Conservation (phyloP, 2,888 invertebrate species). For the Lasioglossum oenotherae region DNA sequence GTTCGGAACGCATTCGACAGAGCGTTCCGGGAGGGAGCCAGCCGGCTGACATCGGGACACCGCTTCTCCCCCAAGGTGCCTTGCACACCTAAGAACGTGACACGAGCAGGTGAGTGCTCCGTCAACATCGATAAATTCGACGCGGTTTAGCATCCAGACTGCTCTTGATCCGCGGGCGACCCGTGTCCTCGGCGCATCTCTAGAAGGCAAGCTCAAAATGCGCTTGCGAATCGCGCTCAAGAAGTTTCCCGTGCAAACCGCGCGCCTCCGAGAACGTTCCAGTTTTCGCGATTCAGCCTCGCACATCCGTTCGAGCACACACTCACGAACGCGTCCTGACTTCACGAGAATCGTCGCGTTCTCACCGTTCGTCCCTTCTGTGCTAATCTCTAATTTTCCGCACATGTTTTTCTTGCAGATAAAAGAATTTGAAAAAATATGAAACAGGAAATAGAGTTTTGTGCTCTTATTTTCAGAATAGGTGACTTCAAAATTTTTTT, state of each 20-base stretch:
- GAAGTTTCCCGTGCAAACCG: background rate
- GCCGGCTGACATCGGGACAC: slow-evolving; percentile 30
- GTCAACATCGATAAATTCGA: slow-evolving; percentile 73
- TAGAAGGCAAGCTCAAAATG: background rate
- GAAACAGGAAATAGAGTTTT: no score
- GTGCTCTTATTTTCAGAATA: no score
- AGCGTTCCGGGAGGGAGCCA: background rate
- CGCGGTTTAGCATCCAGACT: slow-evolving; percentile 49
- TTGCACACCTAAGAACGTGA: slow-evolving; percentile 60
- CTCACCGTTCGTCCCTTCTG: background rate
- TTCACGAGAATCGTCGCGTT: background rate
- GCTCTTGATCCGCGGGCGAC: slow-evolving; percentile 59
- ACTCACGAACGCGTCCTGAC: background rate
- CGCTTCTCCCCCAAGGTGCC: slow-evolving; percentile 48
- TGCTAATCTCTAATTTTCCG: background rate
- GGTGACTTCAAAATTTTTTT: no score
- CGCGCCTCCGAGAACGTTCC: slow-evolving; percentile 1
- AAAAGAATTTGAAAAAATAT: background rate
- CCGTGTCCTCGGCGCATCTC: slow-evolving; percentile 38
- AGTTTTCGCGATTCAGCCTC: background rate
- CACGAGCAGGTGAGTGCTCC: slow-evolving; percentile 70
- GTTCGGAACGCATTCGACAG: slow-evolving; percentile 7
- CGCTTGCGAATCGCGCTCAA: slow-evolving; percentile 8
- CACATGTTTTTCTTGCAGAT: background rate
- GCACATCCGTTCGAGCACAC: background rate